Percentiles rank a stretch among this genome's conserved stretches.
phyloP scores from a whole-genome alignment of 1,140 invertebrate species.

The Portunus trituberculatus region DNA sequence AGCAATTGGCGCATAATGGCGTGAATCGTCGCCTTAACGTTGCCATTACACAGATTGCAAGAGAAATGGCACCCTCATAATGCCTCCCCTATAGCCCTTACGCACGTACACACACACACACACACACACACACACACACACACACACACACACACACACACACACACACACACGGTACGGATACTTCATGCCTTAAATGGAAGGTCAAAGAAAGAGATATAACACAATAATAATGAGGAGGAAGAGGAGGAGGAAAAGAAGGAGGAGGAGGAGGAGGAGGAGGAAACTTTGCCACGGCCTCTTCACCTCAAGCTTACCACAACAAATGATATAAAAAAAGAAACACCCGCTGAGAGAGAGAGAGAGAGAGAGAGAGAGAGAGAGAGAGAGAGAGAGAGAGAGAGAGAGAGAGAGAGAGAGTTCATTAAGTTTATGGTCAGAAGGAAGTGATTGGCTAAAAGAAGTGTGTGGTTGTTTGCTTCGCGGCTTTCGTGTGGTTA shows the following conservation, averaged over 20 bases:
- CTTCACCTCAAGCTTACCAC: no score
- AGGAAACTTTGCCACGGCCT: no score
- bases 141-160: background rate
- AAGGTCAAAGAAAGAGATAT: no score
- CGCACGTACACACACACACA: background rate
- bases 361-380: no score
- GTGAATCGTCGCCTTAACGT: background rate
- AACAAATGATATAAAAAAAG: background rate
- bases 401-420: background rate
- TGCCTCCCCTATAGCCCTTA: no score
- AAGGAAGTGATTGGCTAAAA: conserved; percentile 26
- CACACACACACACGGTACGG: no score
- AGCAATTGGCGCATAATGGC: background rate
- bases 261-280: no score
- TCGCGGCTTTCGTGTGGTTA: background rate
- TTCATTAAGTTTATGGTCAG: conserved; percentile 62
- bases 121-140: background rate
- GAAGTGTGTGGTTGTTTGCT: conserved; percentile 44
- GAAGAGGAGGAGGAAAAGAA: no score
- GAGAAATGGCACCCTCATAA: background rate
- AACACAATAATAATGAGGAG: no score
- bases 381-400: no score
- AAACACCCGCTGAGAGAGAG: background rate
- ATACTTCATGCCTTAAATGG: no score
- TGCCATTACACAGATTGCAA: background rate